These are phyloP conservation scores for Eupeodes latifasciatus DNA, from an alignment of 2,888 invertebrate genomes.

Conservation along the genomic window DNA sequence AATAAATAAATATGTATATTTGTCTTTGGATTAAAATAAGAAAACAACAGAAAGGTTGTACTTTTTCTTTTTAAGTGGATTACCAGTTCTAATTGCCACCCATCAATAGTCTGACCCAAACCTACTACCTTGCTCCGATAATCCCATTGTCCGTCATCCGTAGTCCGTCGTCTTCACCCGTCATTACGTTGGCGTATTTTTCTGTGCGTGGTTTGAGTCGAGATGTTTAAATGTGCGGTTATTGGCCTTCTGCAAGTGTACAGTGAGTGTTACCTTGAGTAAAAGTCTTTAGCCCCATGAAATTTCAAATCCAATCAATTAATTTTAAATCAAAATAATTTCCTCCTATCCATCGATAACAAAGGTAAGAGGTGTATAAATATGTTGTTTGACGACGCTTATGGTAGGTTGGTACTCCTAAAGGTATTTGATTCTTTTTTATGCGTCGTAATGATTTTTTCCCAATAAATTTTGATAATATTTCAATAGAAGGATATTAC, in stretches of 20 bases:
- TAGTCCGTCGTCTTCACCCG: background rate
- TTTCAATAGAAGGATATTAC: background rate
- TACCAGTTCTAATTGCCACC: conserved; percentile 7
- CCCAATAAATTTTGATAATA: background rate
- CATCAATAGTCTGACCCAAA: background rate
- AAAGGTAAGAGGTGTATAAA: conserved; percentile 50
- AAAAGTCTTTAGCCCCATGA: conserved; percentile 31
- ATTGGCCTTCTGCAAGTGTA: conserved; percentile 4
- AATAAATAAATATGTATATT: background rate
- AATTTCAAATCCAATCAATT: conserved; percentile 54
- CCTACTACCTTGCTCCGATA: conserved; percentile 30
- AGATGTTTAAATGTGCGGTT: conserved; percentile 29
- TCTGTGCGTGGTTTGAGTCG: conserved; percentile 16
- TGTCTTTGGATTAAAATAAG: background rate
- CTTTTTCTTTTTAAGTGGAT: conserved; percentile 7
- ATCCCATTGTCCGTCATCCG: background rate
- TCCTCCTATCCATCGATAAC: conserved; percentile 42
- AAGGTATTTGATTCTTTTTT: background rate
- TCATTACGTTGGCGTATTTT: background rate
- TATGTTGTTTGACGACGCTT: background rate
- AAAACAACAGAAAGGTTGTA: background rate
- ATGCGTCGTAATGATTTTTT: background rate
- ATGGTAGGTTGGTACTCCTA: background rate
- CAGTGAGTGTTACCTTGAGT: conserved; percentile 18
- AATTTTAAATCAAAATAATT: conserved; percentile 60